phyloP scores from a whole-genome alignment of 2,888 invertebrate species.

The Bruchidius siliquastri region DNA sequence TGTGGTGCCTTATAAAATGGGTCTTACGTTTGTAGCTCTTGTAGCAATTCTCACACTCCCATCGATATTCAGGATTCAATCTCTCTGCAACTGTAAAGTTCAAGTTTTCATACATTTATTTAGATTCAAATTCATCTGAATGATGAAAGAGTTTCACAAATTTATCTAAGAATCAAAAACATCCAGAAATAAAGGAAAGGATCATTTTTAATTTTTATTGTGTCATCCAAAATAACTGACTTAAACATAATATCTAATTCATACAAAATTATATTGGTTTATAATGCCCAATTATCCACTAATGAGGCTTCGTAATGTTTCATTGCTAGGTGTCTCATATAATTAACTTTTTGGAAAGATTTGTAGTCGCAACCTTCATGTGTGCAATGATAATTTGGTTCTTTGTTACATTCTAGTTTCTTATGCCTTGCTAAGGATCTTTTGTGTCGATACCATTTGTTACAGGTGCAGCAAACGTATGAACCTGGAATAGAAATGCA shows the following conservation, averaged over 20 bases:
- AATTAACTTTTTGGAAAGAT: background rate
- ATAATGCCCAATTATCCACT: too few relatives aligned
- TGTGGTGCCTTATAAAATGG: slow-evolving; percentile 14
- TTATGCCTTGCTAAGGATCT: background rate
- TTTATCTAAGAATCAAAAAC: too few relatives aligned
- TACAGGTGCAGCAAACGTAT: background rate
- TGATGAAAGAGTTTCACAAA: too few relatives aligned
- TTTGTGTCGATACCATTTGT: slow-evolving; percentile 1
- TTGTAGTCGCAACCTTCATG: background rate
- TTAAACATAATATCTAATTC: too few relatives aligned
- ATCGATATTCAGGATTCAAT: background rate
- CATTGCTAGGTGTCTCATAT: background rate
- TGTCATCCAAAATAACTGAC: too few relatives aligned
- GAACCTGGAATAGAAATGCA: background rate
- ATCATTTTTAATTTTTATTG: too few relatives aligned
- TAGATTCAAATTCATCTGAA: too few relatives aligned
- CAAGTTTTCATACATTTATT: background rate
- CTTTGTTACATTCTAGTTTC: slow-evolving; percentile 23
- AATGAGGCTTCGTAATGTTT: too few relatives aligned
- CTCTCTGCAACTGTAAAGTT: background rate
- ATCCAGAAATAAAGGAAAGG: too few relatives aligned
- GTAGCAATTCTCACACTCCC: slow-evolving; percentile 15
- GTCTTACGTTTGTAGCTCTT: slow-evolving; percentile 18
- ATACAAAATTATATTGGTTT: too few relatives aligned
- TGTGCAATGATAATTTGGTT: background rate